Conservation (phyloP, 2,888 invertebrate genomes). For the Priocnemis perturbator region DNA sequence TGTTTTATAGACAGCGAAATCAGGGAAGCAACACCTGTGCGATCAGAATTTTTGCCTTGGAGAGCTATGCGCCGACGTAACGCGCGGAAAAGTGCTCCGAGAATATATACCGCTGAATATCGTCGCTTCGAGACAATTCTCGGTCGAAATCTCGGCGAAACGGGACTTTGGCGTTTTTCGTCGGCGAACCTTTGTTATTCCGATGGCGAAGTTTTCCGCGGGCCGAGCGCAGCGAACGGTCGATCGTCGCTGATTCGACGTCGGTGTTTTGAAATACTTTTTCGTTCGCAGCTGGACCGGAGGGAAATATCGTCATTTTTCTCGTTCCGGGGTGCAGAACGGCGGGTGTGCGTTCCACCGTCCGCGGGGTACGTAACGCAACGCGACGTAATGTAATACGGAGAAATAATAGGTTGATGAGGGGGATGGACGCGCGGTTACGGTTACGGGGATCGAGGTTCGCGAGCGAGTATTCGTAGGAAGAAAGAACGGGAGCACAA, state of each 20-base stretch:
- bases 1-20: background rate
- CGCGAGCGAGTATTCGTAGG: constrained; percentile 6
- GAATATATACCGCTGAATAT: too few species aligned
- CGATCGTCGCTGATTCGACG: background rate
- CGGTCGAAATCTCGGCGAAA: too few species aligned
- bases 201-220: too few species aligned
- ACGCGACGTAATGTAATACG: constrained; percentile 70
- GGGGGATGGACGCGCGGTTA: constrained; percentile 52
- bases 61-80: too few species aligned
- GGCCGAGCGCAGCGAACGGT: too few species aligned
- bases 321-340: constrained; percentile 43
- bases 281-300: background rate
- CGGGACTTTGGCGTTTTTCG: too few species aligned
- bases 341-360: background rate
- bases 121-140: too few species aligned
- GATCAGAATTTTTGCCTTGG: too few species aligned
- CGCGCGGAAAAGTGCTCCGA: too few species aligned
- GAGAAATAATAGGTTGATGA: constrained; percentile 70
- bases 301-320: constrained; percentile 50
- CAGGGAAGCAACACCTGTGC: background rate
- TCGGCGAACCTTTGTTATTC: too few species aligned
- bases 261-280: too few species aligned
- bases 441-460: constrained; percentile 10
- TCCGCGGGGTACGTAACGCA: constrained; percentile 57
- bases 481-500: constrained; percentile 9